These are phyloP conservation scores for Andrena praecox DNA, from an alignment of 2,888 invertebrate species.

Conservation along the genomic window DNA sequence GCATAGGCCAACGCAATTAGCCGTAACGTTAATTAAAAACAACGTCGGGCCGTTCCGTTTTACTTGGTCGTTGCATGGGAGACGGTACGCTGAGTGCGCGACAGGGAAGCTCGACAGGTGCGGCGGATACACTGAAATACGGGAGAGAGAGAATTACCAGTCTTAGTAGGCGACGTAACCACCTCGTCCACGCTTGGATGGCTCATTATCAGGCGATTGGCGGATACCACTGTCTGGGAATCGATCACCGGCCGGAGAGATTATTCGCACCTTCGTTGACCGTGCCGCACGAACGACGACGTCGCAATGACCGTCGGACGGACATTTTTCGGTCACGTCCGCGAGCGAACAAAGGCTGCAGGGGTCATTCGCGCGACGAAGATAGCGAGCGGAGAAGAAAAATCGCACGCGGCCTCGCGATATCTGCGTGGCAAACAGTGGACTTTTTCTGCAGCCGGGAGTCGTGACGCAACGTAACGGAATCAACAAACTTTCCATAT, in stretches of 20 bases:
- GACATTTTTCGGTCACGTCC: conserved; percentile 39
- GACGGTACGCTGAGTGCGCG: neutral
- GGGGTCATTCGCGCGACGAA: conserved; percentile 23
- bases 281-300: conserved; percentile 30
- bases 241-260: neutral
- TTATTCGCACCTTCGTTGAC: conserved; percentile 18
- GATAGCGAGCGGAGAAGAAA: conserved; percentile 52
- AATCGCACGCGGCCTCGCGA: conserved; percentile 60
- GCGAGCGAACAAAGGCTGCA: conserved; percentile 36
- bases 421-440: neutral
- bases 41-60: too few relatives aligned
- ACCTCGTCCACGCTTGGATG: conserved; percentile 42
- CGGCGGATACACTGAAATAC: neutral
- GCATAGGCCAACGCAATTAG: neutral
- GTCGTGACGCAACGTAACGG: neutral
- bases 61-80: too few relatives aligned
- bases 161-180: conserved; percentile 34
- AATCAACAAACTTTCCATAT: too few relatives aligned
- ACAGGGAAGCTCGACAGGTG: neutral
- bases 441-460: neutral
- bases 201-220: conserved; percentile 44
- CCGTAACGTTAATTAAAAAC: neutral
- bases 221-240: neutral
- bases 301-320: conserved; percentile 43
- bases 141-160: conserved; percentile 59